phyloP scores from a whole-genome alignment of 2,797 vertebrate genomes.

The Aphelocoma californica region DNA sequence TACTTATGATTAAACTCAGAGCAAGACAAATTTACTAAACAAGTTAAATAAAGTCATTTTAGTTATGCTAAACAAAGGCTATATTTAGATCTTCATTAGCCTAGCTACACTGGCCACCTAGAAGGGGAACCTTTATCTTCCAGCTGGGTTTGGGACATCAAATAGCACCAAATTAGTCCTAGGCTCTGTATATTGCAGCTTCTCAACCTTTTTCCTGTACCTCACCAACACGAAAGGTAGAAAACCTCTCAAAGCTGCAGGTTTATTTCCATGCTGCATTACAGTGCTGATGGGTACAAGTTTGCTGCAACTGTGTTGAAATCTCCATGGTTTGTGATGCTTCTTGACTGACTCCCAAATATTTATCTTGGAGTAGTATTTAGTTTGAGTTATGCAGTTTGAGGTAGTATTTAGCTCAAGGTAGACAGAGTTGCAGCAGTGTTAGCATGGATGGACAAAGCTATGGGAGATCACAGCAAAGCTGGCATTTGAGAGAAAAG shows the following conservation, averaged over 20 bases:
- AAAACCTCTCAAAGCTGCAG: not conserved
- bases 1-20: not conserved
- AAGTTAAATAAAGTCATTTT: not conserved
- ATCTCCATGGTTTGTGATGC: not conserved
- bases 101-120: not conserved
- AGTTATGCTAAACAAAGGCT: not conserved
- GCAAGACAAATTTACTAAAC: not conserved
- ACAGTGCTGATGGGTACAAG: not conserved
- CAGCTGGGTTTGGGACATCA: not conserved
- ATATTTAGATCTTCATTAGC: not conserved
- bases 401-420: not conserved
- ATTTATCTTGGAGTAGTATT: not conserved
- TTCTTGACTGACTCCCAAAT: not conserved
- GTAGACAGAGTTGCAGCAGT: not conserved
- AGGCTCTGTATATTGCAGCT: not conserved
- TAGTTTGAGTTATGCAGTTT: not conserved
- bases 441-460: not conserved
- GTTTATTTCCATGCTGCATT: not conserved
- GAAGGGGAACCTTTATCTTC: not conserved
- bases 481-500: not conserved
- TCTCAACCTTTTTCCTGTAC: not conserved
- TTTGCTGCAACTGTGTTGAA: not conserved
- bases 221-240: not conserved
- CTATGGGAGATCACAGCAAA: fast-evolving
- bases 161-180: not conserved